Conservation (phyloP, 2,113 vertebrate species). For the Gopherus evgoodei region DNA sequence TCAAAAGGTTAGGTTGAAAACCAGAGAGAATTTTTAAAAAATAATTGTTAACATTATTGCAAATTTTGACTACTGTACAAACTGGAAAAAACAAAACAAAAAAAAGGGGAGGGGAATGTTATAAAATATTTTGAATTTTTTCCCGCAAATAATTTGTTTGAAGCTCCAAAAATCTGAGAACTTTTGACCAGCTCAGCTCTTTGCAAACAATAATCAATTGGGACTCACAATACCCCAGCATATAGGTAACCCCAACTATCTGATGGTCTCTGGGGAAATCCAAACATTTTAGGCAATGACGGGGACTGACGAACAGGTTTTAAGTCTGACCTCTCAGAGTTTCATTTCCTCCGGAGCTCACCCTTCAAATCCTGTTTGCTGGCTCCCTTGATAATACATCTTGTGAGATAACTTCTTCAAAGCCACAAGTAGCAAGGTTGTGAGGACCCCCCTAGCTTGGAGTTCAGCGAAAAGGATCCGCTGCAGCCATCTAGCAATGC, state of each 20-base stretch:
- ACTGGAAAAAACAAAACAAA: neutral
- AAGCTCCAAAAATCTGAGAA: neutral
- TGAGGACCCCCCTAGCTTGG: neutral
- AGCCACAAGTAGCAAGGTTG: neutral
- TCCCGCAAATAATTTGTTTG: neutral
- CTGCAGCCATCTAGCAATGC: neutral
- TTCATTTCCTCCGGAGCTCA: neutral
- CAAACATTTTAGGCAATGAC: accelerated
- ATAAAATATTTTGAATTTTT: neutral
- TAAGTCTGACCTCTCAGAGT: neutral
- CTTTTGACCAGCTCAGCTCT: neutral
- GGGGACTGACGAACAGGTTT: neutral
- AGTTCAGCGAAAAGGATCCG: neutral
- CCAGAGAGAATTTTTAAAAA: neutral
- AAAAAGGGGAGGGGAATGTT: neutral
- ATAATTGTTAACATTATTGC: neutral
- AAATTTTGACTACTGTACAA: neutral
- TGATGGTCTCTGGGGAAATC: neutral
- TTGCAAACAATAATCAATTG: neutral
- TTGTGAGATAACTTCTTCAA: neutral
- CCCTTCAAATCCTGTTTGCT: neutral
- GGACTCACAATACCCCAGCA: accelerated
- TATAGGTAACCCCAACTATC: neutral
- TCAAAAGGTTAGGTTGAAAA: neutral
- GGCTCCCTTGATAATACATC: neutral